Conservation (phyloP, 2,797 vertebrate species). For the Varecia variegata region DNA sequence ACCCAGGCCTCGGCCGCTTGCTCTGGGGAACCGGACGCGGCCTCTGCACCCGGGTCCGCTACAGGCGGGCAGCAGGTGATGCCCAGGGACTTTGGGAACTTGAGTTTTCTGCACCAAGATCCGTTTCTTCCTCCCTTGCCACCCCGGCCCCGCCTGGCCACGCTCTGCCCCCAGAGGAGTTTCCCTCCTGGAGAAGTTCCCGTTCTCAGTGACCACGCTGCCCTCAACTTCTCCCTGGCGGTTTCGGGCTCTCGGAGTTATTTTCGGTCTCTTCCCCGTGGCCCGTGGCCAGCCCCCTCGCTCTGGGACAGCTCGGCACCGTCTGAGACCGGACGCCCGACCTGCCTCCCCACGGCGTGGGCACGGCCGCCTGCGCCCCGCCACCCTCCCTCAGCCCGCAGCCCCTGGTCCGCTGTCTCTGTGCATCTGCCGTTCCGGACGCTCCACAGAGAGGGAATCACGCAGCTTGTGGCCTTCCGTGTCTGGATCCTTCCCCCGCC, state of each 20-base stretch:
- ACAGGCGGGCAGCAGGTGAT: not conserved
- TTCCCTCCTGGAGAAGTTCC: constrained; percentile 31
- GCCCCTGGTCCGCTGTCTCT: not conserved
- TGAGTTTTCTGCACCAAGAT: not conserved
- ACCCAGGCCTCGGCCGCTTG: no score
- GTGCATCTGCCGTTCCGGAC: not conserved
- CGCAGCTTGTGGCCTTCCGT: fast-evolving
- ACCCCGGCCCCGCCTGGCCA: no score
- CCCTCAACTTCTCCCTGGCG: constrained; percentile 57
- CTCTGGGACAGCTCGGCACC: not conserved
- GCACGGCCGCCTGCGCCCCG: fast-evolving
- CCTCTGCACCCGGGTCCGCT: not conserved
- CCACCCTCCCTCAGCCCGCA: no score
- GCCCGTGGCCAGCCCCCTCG: not conserved
- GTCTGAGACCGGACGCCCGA: fast-evolving
- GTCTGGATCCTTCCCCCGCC: not conserved
- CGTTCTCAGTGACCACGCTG: not conserved
- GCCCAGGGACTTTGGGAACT: not conserved
- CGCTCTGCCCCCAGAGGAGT: not conserved
- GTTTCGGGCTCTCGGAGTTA: constrained; percentile 50
- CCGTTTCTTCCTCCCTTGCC: not conserved
- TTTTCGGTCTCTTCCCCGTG: not conserved
- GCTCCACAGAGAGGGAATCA: fast-evolving
- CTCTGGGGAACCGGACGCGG: no score
- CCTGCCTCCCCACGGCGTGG: fast-evolving